Percentiles rank a stretch among this genome's conserved stretches.
Evolutionary conservation across 2,797 vertebrate species (phyloP).

Genomic region (Acrossocheilus fasciatus): DNA sequence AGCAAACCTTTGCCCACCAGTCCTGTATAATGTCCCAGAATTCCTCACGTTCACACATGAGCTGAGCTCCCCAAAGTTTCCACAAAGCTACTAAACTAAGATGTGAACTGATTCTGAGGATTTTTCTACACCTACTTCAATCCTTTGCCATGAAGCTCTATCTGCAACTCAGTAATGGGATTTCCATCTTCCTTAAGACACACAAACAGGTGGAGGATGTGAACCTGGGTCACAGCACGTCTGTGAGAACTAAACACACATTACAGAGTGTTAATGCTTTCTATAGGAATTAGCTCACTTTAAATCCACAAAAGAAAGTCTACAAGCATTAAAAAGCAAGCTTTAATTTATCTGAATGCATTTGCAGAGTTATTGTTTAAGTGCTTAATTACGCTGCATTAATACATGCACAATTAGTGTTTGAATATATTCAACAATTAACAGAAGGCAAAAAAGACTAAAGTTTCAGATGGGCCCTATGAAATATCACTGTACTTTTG

Average conservation of each 20-base stretch:
- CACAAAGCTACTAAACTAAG: background rate
- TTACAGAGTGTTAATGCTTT: background rate
- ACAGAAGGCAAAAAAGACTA: background rate
- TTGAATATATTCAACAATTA: slow-evolving; percentile 10
- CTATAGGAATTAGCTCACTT: background rate
- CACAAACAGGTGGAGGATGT: background rate
- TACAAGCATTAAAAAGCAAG: background rate
- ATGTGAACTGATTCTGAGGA: background rate
- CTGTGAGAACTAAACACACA: background rate
- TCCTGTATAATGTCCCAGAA: background rate
- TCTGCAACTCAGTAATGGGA: background rate
- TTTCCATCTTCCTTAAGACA: background rate
- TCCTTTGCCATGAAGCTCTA: background rate
- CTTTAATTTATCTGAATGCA: slow-evolving; percentile 9
- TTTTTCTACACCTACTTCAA: background rate
- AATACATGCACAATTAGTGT: slow-evolving; percentile 13
- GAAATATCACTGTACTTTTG: background rate
- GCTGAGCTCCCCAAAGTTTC: background rate
- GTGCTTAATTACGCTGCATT: slow-evolving; percentile 7
- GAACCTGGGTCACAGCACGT: background rate
- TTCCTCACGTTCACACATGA: background rate
- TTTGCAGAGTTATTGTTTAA: background rate
- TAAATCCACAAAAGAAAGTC: background rate
- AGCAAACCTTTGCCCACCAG: background rate
- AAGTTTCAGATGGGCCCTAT: background rate